Conservation (phyloP, 2,888 invertebrate genomes). For the Brachylomia viminalis region DNA sequence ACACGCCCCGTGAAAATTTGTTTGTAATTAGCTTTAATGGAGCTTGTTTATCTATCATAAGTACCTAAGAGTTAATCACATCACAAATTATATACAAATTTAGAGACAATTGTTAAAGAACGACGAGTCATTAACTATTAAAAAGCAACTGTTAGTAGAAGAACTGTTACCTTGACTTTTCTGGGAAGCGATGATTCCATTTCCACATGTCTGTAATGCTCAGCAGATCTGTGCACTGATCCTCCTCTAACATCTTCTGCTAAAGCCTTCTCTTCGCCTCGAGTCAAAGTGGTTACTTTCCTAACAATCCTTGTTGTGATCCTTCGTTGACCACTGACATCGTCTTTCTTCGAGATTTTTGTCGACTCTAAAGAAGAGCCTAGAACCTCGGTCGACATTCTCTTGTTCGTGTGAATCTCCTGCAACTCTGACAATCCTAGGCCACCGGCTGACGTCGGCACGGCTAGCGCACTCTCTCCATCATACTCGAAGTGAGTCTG, state of each 20-base stretch:
- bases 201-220: conserved; percentile 91
- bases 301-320: conserved; percentile 96
- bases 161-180: conserved; percentile 93
- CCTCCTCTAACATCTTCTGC: conserved; percentile 93
- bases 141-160: conserved; percentile 15
- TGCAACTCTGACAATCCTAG: conserved; percentile 91
- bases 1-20: conserved; percentile 18
- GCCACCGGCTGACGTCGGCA: conserved; percentile 85
- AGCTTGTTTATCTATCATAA: conserved; percentile 23
- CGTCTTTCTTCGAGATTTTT: conserved; percentile 94
- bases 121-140: conserved; percentile 21
- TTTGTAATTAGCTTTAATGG: conserved; percentile 3
- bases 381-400: conserved; percentile 95
- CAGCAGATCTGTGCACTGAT: conserved; percentile 90
- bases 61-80: conserved; percentile 12
- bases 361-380: conserved; percentile 96
- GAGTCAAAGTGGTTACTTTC: conserved; percentile 96
- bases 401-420: conserved; percentile 95
- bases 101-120: conserved; percentile 21
- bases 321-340: conserved; percentile 93
- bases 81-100: conserved; percentile 22
- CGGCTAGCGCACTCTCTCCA: conserved; percentile 84
- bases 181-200: conserved; percentile 91
- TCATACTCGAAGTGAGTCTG: conserved; percentile 89
- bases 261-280: conserved; percentile 95